phyloP scores from a whole-genome alignment of 2,888 invertebrate genomes.

The Drosophila hamatofila region DNA sequence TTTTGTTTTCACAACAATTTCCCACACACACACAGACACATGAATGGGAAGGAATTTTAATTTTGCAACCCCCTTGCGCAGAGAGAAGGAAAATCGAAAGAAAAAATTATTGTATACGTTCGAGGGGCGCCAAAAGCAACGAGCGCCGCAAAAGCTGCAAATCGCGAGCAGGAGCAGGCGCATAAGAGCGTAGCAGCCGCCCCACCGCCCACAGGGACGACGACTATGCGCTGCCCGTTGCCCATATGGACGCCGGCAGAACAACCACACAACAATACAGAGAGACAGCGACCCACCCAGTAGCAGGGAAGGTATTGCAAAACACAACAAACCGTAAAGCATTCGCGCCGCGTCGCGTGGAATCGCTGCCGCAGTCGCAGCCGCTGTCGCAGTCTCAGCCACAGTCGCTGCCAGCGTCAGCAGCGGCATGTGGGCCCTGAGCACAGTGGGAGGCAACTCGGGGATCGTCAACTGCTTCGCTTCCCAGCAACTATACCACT shows the following conservation, averaged over 20 bases:
- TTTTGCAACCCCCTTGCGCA: conserved; percentile 63
- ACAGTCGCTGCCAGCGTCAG: conserved; percentile 9
- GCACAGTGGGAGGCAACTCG: neutral
- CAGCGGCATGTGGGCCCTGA: conserved; percentile 9
- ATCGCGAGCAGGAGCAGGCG: conserved; percentile 62
- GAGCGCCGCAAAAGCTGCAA: conserved; percentile 47
- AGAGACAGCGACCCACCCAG: conserved; percentile 28
- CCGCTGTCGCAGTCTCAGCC: neutral
- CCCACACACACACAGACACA: conserved; percentile 13
- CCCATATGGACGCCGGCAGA: conserved; percentile 42
- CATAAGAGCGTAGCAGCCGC: conserved; percentile 53
- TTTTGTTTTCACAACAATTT: conserved; percentile 49
- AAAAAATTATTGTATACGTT: conserved; percentile 48
- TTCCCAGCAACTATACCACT: conserved; percentile 60
- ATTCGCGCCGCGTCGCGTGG: conserved; percentile 61
- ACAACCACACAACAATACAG: conserved; percentile 45
- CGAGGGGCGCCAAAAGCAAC: conserved; percentile 48
- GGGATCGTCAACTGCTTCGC: conserved; percentile 16
- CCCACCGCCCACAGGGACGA: conserved; percentile 36
- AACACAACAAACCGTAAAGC: conserved; percentile 84
- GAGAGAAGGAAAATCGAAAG: neutral
- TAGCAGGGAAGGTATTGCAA: conserved; percentile 45
- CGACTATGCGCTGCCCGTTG: conserved; percentile 13
- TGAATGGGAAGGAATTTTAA: conserved; percentile 28
- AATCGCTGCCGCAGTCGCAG: neutral